Percentiles rank a stretch among this genome's conserved stretches.
phyloP scores from a whole-genome alignment of 2,113 vertebrate species.

The Riparia riparia region DNA sequence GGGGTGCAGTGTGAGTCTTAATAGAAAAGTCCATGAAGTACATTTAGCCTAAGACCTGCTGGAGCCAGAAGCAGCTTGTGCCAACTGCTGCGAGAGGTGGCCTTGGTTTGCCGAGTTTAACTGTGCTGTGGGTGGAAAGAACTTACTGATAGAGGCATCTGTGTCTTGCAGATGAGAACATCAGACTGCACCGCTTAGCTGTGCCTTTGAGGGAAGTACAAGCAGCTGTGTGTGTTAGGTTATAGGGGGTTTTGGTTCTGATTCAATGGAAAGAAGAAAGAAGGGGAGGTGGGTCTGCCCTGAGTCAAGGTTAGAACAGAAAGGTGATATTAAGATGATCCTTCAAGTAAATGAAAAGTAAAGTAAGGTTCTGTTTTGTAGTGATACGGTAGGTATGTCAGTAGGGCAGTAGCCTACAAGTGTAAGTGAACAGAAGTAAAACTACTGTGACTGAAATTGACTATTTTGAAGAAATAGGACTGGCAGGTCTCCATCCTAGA shows the following conservation, averaged over 20 bases:
- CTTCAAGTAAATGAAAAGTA: background rate
- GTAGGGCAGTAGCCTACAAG: background rate
- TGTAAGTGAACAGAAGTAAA: background rate
- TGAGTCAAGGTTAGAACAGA: background rate
- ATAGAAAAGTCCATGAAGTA: background rate
- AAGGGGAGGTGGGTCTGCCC: background rate
- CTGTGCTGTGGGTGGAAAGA: background rate
- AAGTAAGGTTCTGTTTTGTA: background rate
- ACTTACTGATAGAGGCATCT: background rate
- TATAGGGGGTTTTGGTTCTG: background rate
- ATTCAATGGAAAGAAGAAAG: background rate
- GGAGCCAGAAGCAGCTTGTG: background rate
- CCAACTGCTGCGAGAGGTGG: background rate
- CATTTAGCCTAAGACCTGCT: background rate
- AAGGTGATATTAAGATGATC: background rate
- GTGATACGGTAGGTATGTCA: background rate
- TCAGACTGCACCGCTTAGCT: background rate
- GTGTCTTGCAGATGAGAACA: background rate
- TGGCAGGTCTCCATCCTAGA: background rate
- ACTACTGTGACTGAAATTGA: background rate
- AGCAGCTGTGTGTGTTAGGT: background rate
- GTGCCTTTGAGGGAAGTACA: background rate
- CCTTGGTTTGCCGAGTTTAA: background rate
- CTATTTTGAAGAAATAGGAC: background rate
- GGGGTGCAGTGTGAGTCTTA: background rate